Base-by-base conservation (phyloP, 2,888 invertebrate genomes). In the Fragum sueziense region DNA sequence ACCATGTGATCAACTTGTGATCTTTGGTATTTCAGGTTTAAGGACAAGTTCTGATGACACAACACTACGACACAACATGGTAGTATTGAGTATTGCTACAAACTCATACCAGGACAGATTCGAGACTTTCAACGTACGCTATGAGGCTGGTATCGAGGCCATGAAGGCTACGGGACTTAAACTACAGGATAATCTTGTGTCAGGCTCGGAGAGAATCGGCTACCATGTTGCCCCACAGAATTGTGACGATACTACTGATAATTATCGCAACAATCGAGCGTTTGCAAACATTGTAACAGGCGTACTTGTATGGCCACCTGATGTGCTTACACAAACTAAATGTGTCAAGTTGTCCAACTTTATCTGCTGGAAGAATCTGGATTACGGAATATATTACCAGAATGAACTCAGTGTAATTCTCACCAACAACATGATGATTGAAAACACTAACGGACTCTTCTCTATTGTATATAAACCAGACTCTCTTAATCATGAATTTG, bases 321-420 rank as follows among this genome's bases (percentile, higher is more conserved):
- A 73, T 54, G 29, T 20, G 6, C 31, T 65, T 25, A 25, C 29
- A 9, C 62, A 33, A 29, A 31, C 33, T 1, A 74, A 70, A 9
- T 92, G 92, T 71, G 79, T 82, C 0, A 80, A 82, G 54, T 78
- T 86, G 9, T 74, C 86, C 6, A 88, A 87, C 20, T 91, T 91
- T 73, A 79, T 80, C 3, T 62, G 86, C 4, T 90, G 88, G 86
- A 90, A 89, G 70, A 85, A 79, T 70, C 82, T 75, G 34, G 90
- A 91, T 67, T 89, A 76, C 76, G 92, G 92, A 1, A 57, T 92
- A 6, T 93, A 90, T 70, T 83, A 85, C 59, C 76, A 87, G 25
- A 77, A 78, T 33, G 2, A 9, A 1, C 25, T 29, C 2, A 70
- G 65, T 29, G 73, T 86, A 11, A 57, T 85, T 9, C 25, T 90